phyloP scores from a whole-genome alignment of 2,797 vertebrate species.

The Pseudochaenichthys georgianus region DNA sequence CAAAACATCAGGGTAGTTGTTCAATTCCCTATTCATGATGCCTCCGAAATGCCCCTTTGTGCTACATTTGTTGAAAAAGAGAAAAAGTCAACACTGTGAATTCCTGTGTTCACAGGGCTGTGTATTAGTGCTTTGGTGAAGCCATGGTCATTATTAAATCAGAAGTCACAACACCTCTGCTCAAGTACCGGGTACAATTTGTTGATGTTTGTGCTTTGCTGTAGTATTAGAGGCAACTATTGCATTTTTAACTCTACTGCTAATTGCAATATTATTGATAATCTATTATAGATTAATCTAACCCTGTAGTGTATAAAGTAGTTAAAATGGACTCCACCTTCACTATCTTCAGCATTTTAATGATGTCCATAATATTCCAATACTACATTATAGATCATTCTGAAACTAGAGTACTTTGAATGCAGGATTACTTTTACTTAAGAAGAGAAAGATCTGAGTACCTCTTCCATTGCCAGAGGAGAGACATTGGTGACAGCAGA shows the following conservation, averaged over 20 bases:
- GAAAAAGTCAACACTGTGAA: slow-evolving; percentile 30
- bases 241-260: neutral
- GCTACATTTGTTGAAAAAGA: slow-evolving; percentile 18
- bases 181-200: neutral
- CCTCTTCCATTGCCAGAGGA: slow-evolving; percentile 1
- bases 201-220: neutral
- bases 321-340: neutral
- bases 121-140: slow-evolving; percentile 49
- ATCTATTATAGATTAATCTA: neutral
- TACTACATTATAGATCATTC: neutral
- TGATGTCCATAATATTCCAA: neutral
- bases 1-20: slow-evolving; percentile 33
- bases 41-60: slow-evolving; percentile 33
- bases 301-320: neutral
- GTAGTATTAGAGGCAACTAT: neutral
- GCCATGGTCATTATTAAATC: slow-evolving; percentile 41
- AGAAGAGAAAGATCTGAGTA: neutral
- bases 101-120: slow-evolving; percentile 19
- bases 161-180: slow-evolving; percentile 28
- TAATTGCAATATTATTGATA: neutral
- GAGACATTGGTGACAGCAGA: slow-evolving; percentile 40
- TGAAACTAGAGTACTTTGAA: neutral
- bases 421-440: neutral
- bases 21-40: slow-evolving; percentile 18
- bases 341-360: neutral